Conservation (phyloP, 2,113 vertebrate genomes). For the Eidolon helvum region DNA sequence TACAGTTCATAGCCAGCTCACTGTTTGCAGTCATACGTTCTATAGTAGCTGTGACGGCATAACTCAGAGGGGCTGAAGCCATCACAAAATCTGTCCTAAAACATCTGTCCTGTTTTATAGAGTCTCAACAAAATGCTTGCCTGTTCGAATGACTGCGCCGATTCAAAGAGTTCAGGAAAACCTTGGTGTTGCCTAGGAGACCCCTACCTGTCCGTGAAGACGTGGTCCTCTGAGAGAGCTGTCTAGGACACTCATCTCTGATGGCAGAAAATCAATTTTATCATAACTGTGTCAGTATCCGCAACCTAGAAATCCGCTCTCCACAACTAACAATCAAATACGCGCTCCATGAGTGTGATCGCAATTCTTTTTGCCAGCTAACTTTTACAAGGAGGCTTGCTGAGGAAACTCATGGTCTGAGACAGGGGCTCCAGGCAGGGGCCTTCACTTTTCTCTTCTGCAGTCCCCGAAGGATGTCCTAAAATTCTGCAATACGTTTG, state of each 20-base stretch:
- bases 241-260: not conserved
- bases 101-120: not conserved
- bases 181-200: not conserved
- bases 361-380: not conserved
- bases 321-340: not conserved
- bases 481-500: not conserved
- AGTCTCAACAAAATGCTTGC: not conserved
- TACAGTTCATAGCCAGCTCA: slow-evolving; percentile 19
- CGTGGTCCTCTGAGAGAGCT: not conserved
- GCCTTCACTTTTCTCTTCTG: not conserved
- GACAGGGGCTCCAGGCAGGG: not conserved
- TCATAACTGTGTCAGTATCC: not conserved
- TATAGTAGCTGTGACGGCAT: not conserved
- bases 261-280: not conserved
- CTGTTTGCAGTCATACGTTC: not conserved
- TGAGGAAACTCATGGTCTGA: not conserved
- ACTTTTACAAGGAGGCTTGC: not conserved
- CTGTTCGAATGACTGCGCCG: not conserved
- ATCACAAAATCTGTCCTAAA: not conserved
- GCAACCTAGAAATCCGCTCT: not conserved
- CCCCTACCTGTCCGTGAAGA: not conserved
- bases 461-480: not conserved
- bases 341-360: not conserved
- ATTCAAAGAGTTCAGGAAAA: not conserved
- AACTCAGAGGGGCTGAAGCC: not conserved